Percentiles rank a stretch among this genome's conserved stretches.
Evolutionary conservation across 2,888 invertebrate species (phyloP).

Genomic region (Dermolepida albohirtum): DNA sequence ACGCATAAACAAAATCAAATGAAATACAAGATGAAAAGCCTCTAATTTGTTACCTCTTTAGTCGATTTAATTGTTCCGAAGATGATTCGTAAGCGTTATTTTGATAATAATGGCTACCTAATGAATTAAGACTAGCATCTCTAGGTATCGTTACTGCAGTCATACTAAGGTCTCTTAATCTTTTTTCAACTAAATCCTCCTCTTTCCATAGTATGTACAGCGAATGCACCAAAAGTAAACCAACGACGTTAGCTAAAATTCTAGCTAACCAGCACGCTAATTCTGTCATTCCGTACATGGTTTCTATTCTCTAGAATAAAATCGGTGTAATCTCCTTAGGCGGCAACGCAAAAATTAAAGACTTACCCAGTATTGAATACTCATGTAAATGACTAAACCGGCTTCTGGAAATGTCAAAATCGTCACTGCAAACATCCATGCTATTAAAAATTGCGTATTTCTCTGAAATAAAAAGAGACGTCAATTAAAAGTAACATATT

Average conservation of each 20-base stretch:
- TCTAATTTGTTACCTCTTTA: conserved; percentile 22
- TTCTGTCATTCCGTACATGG: conserved; percentile 67
- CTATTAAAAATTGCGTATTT: conserved; percentile 65
- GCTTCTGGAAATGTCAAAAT: conserved; percentile 69
- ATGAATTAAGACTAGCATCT: conserved; percentile 52
- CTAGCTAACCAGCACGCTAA: conserved; percentile 66
- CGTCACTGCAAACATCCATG: conserved; percentile 68
- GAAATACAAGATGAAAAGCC: no score
- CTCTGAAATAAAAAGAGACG: conserved; percentile 62
- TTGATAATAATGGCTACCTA: conserved; percentile 59
- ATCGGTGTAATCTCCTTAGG: not conserved
- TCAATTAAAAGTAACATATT: conserved; percentile 9
- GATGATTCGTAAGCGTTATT: conserved; percentile 63
- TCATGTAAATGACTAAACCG: conserved; percentile 69
- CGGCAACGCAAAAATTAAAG: not conserved
- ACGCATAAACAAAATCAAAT: no score
- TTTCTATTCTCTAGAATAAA: conserved; percentile 64
- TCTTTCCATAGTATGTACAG: conserved; percentile 68
- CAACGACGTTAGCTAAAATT: conserved; percentile 64
- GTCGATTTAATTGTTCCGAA: conserved; percentile 55
- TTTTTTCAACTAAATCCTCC: conserved; percentile 66
- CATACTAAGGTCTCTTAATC: conserved; percentile 66
- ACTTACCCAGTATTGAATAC: conserved; percentile 69
- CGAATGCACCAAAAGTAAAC: conserved; percentile 67
- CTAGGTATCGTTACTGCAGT: conserved; percentile 57